phyloP scores from a whole-genome alignment of 1,140 invertebrate species.

The Conopomorpha cramerella region DNA sequence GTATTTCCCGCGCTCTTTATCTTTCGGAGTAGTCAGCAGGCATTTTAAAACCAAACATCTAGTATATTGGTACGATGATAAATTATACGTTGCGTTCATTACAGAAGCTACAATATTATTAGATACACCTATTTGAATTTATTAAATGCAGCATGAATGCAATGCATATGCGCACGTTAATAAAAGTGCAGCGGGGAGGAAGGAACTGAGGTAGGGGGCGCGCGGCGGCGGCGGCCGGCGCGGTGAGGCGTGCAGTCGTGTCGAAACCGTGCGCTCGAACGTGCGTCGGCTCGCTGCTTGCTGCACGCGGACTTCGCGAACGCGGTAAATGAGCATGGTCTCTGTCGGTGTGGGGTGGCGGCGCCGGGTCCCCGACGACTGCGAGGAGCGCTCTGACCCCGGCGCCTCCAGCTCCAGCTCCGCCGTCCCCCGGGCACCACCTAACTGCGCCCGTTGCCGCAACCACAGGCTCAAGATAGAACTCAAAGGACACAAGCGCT shows the following conservation, averaged over 20 bases:
- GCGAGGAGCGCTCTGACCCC: constrained; percentile 9
- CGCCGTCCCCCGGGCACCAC: constrained; percentile 65
- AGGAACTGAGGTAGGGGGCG: neutral
- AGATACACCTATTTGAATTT: too few species aligned
- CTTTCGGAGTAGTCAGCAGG: too few species aligned
- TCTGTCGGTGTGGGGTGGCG: constrained; percentile 6
- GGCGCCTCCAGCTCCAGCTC: constrained; percentile 54
- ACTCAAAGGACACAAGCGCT: constrained; percentile 89
- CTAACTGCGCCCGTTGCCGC: constrained; percentile 83
- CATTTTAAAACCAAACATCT: too few species aligned
- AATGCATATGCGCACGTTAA: neutral
- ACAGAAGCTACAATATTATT: too few species aligned
- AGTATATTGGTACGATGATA: too few species aligned
- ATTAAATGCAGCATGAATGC: too few species aligned
- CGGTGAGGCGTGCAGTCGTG: neutral
- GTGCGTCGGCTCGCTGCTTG: neutral
- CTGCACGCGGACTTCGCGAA: neutral
- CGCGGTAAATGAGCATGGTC: neutral
- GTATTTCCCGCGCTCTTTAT: too few species aligned
- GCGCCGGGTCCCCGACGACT: constrained; percentile 3
- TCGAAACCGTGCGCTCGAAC: constrained; percentile 1
- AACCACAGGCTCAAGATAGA: constrained; percentile 85
- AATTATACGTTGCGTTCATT: too few species aligned
- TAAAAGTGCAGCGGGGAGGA: neutral
- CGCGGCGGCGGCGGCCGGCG: neutral